Evolutionary conservation across 2,113 vertebrate genomes (phyloP).

Genomic region (Elachura formosa): DNA sequence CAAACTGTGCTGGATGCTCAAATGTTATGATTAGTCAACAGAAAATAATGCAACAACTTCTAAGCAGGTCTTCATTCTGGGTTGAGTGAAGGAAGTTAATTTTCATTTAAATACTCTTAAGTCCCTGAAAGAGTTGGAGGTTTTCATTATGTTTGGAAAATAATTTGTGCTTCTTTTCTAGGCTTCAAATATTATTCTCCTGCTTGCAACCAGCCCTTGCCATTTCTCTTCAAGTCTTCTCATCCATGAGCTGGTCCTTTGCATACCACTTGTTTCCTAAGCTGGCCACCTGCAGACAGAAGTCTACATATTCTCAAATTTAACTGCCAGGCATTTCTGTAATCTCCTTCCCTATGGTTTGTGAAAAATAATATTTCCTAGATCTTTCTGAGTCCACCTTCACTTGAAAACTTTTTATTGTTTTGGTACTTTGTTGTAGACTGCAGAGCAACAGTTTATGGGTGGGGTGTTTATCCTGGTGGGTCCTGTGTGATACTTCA

Average conservation of each 20-base stretch:
- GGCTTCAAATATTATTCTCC: background rate
- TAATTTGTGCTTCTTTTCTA: slow-evolving; percentile 6
- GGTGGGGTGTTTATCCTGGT: background rate
- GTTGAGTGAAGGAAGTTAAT: slow-evolving; percentile 7
- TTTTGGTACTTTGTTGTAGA: background rate
- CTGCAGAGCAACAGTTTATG: background rate
- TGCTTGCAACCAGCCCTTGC: background rate
- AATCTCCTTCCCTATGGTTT: background rate
- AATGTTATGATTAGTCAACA: slow-evolving; percentile 1
- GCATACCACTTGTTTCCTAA: background rate
- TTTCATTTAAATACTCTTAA: slow-evolving; percentile 45
- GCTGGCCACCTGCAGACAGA: background rate
- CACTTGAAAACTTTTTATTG: background rate
- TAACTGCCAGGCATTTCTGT: background rate
- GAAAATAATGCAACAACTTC: background rate
- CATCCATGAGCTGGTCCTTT: background rate
- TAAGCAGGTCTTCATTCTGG: background rate
- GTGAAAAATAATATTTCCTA: background rate
- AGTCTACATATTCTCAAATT: background rate
- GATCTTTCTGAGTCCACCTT: background rate
- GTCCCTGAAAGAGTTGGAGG: background rate
- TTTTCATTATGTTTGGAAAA: slow-evolving; percentile 33
- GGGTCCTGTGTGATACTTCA: background rate
- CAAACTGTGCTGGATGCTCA: background rate
- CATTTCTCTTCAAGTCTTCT: background rate